Percentiles rank a stretch among this genome's conserved stretches.
phyloP scores from a whole-genome alignment of 2,888 invertebrate genomes.

The Acronicta leporina region DNA sequence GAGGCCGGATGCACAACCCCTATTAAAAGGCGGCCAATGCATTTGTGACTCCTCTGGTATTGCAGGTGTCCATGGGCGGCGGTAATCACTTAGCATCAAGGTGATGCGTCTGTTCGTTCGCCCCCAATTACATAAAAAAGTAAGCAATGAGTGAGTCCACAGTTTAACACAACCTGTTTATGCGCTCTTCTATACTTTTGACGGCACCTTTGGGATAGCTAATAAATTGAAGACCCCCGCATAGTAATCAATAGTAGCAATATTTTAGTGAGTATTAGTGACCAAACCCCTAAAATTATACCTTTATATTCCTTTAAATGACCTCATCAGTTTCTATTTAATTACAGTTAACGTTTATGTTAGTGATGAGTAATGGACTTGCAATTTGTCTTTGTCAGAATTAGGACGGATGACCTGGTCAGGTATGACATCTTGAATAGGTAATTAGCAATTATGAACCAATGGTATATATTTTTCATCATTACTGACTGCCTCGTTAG shows the following conservation, averaged over 20 bases:
- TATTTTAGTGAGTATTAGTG: constrained; percentile 11
- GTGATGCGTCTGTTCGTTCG: too few species aligned
- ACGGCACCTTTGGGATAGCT: constrained; percentile 4
- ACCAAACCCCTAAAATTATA: neutral
- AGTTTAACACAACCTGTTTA: neutral
- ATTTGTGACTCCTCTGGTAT: too few species aligned
- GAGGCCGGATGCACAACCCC: too few species aligned
- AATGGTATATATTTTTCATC: too few species aligned
- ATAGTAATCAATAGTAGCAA: neutral
- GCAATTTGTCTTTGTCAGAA: constrained; percentile 15
- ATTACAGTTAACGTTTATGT: constrained; percentile 28
- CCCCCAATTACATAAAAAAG: too few species aligned
- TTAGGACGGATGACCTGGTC: constrained; percentile 19
- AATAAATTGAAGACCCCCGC: neutral
- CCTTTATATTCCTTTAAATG: constrained; percentile 30
- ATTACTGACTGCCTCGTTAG: too few species aligned
- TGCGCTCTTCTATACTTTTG: neutral
- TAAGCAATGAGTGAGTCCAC: neutral
- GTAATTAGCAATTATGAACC: too few species aligned
- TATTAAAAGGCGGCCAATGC: too few species aligned
- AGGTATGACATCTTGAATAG: too few species aligned
- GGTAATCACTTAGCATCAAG: too few species aligned
- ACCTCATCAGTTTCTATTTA: constrained; percentile 33
- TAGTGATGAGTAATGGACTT: constrained; percentile 28
- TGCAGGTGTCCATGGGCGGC: too few species aligned